Base-by-base conservation (phyloP, 2,888 invertebrate genomes). In the Vandiemenella viatica region DNA sequence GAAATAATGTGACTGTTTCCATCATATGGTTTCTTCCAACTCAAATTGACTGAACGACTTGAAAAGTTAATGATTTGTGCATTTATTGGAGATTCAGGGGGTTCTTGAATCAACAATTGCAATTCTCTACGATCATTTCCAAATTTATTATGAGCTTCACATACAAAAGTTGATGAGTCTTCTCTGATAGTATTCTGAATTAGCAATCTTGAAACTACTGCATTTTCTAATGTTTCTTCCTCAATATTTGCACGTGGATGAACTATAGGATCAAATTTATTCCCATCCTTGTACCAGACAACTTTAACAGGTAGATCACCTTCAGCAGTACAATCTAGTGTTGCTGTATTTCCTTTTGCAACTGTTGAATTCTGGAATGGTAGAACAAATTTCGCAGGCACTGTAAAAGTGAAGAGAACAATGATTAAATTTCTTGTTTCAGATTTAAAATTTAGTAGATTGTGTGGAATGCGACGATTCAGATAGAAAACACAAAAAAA, bases 71-170 rank as follows among this genome's bases (percentile, higher is more conserved):
- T 52, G 7, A 66, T 55, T 4, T 57, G 58, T 13, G 65, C 53
- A 51, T 63, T 60, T 4, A 50, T 50, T 4, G 67, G 66, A 0
- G 62, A 57, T 48, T 66, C 66, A 1, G 68, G 67, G 4, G 58
- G 58, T 50, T 67, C 67, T 66, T 58, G 16, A 53, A 57, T 50
- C 17, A 50, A 38, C 13, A 50, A 43, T 13, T 43, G 46, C 16
- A 47, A 18, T 13, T 46, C 46, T 2, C 23, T 46, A 20, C 61
- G 58, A 49, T 65, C 67, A 49, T 63, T 59, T 10, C 68, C 69
- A 55, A 63, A 68, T 45, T 61, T 59, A 55, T 68, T 68, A 48
- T 62, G 62, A 19, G 66, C 66, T 38, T 58, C 60, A 55, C 68
- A 68, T 21, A 63, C 63, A 57, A 65, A 65, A 46, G 60, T 48